Conservation (phyloP, 2,888 invertebrate genomes). For the Ceratothoa steindachneri region DNA sequence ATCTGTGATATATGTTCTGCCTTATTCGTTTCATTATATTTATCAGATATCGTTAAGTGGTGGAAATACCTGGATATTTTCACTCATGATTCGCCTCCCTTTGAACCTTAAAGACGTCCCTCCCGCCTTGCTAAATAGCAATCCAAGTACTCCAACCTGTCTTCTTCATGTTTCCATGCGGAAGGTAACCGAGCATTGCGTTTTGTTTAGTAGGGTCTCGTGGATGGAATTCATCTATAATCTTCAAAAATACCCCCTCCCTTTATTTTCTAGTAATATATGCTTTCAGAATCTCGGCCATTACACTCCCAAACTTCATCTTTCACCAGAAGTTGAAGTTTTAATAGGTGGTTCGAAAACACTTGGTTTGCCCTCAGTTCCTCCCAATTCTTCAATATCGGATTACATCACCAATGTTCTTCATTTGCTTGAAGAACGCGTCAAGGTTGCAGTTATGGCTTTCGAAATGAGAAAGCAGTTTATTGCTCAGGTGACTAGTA, state of each 20-base stretch:
- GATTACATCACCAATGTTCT: slow-evolving; percentile 54
- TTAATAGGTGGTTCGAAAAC: slow-evolving; percentile 54
- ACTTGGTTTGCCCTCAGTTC: slow-evolving; percentile 56
- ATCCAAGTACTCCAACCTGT: slow-evolving; percentile 57
- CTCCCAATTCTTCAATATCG: slow-evolving; percentile 53
- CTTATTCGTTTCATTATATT: no score
- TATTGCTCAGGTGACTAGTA: slow-evolving; percentile 52
- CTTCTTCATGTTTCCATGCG: slow-evolving; percentile 61
- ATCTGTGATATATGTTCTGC: no score
- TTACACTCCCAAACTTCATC: slow-evolving; percentile 55
- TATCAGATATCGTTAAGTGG: slow-evolving; percentile 54
- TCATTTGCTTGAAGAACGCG: slow-evolving; percentile 52
- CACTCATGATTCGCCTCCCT: slow-evolving; percentile 64
- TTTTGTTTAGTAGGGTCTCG: no score
- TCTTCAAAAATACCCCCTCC: no score
- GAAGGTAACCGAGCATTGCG: slow-evolving; percentile 59
- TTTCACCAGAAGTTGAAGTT: slow-evolving; percentile 58
- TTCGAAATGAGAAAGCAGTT: slow-evolving; percentile 56
- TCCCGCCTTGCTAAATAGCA: slow-evolving; percentile 58
- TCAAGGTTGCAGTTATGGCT: slow-evolving; percentile 51
- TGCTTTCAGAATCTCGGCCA: slow-evolving; percentile 55
- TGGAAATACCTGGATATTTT: slow-evolving; percentile 57
- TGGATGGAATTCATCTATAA: no score
- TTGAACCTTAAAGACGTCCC: slow-evolving; percentile 64
- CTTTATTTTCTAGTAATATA: no score